phyloP scores from a whole-genome alignment of 2,888 invertebrate genomes.

The Gastracanthus pulcherrimus region DNA sequence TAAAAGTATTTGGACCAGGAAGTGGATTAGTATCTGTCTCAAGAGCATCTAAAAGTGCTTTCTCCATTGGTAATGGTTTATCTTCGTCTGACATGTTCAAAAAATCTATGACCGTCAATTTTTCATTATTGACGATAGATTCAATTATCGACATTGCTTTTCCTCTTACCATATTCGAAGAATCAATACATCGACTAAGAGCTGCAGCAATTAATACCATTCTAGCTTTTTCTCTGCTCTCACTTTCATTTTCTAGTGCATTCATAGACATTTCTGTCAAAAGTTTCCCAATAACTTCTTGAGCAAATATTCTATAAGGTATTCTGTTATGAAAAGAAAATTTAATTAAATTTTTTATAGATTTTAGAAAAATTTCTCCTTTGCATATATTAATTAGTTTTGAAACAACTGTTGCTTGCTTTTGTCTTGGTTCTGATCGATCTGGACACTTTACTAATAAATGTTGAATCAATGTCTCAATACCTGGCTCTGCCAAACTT shows the following conservation, averaged over 20 bases:
- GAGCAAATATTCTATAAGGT: slow-evolving; percentile 77
- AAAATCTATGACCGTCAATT: slow-evolving; percentile 59
- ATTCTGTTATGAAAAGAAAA: slow-evolving; percentile 76
- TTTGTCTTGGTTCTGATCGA: slow-evolving; percentile 70
- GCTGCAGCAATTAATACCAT: slow-evolving; percentile 78
- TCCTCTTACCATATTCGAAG: slow-evolving; percentile 80
- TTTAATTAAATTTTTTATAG: slow-evolving; percentile 64
- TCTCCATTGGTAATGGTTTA: slow-evolving; percentile 63
- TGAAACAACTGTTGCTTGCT: slow-evolving; percentile 68
- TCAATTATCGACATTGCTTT: slow-evolving; percentile 82
- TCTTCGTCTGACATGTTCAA: slow-evolving; percentile 56
- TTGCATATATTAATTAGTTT: slow-evolving; percentile 68
- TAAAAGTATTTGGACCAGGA: slow-evolving; percentile 70
- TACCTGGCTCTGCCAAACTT: slow-evolving; percentile 62
- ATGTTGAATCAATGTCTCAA: slow-evolving; percentile 69
- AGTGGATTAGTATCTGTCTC: slow-evolving; percentile 65
- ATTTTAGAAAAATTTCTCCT: slow-evolving; percentile 56
- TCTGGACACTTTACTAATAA: slow-evolving; percentile 72
- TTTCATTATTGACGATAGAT: slow-evolving; percentile 73
- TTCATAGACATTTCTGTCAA: slow-evolving; percentile 66
- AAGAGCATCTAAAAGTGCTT: slow-evolving; percentile 63
- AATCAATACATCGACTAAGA: slow-evolving; percentile 80
- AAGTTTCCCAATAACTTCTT: slow-evolving; percentile 78
- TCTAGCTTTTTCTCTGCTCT: slow-evolving; percentile 51
- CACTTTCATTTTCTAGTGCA: slow-evolving; percentile 32